These are phyloP conservation scores for Cichlasoma orientale DNA, from an alignment of 2,797 vertebrate species.

Conservation along the genomic window DNA sequence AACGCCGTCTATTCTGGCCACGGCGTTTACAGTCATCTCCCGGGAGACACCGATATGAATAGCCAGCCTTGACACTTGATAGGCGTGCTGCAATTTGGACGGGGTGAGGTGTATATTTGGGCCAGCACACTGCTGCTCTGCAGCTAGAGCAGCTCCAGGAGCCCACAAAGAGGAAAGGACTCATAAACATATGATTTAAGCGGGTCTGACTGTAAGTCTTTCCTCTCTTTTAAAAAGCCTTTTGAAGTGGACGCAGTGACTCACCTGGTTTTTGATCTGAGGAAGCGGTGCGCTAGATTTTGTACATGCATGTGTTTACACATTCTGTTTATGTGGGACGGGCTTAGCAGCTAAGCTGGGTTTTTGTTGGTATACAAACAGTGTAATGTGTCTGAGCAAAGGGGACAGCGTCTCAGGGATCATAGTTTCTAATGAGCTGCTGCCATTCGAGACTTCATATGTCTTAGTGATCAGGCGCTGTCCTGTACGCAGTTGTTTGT, in stretches of 20 bases:
- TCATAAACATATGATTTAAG: slow-evolving; percentile 48
- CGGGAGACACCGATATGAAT: slow-evolving; percentile 81
- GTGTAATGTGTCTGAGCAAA: background rate
- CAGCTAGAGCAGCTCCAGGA: slow-evolving; percentile 37
- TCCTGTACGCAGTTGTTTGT: background rate
- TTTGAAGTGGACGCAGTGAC: slow-evolving; percentile 41
- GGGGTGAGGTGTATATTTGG: slow-evolving; percentile 71
- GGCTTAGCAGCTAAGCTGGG: background rate
- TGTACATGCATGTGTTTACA: slow-evolving; percentile 38
- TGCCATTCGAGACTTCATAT: background rate
- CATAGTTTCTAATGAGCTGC: slow-evolving; percentile 2
- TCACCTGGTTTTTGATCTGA: background rate
- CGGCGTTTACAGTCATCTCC: slow-evolving; percentile 63
- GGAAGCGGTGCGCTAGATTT: slow-evolving; percentile 18
- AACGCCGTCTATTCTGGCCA: slow-evolving; percentile 46
- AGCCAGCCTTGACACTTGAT: slow-evolving; percentile 78
- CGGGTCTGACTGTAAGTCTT: slow-evolving; percentile 54
- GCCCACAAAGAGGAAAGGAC: slow-evolving; percentile 54
- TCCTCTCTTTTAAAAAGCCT: slow-evolving; percentile 35
- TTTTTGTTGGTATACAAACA: slow-evolving; percentile 25
- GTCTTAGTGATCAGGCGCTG: background rate
- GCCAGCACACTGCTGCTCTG: slow-evolving; percentile 34
- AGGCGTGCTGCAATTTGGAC: slow-evolving; percentile 55
- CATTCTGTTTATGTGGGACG: slow-evolving; percentile 4
- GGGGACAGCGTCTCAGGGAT: background rate